Evolutionary conservation across 2,797 vertebrate species (phyloP), one percentile per base, ranked within the genome.

Genomic region (Anguilla marmorata): DNA sequence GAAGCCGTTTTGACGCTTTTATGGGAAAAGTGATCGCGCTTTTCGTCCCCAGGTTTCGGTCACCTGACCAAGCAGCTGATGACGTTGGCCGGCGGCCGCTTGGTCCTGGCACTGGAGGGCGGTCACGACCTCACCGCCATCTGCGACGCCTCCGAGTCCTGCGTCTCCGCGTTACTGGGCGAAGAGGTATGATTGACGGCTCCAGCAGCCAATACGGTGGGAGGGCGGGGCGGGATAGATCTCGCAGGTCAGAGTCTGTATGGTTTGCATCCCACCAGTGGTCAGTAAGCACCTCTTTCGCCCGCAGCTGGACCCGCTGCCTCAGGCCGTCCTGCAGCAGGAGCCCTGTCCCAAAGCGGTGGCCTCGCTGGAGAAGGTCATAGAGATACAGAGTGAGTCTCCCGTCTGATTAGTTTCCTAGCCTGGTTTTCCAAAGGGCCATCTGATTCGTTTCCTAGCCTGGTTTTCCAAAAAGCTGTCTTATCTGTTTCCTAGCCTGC

Each of bases 11-110:
- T 41, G 37, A 3, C 1, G 24, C 2, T 16, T 79, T 9, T 0
- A 41, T 5, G 19, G 4, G 41, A 79, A 41, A 37, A 3, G 0
- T 79, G 37, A 79, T 21, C 0, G 12, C 24, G 16, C 45, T 82
- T 82, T n/a, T n/a, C 12, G 4, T 48, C 41, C 79, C 63, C 93
- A 99, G 98, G 98, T 94, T 99, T 99, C 0, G 98, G 98, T 83
- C 96, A 97, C 95, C 94, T 99, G 82, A 99, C 98, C 27, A 97
- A 98, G 94, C 97, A 99, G 95, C 94, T 99, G 94, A 99, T 99
- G 98, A 96, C 93, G 89, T 91, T 99, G 93, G 98, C 98, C 0
- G 97, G 96, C 2, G 98, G 98, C 27, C 97, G 98, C 4, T 97
- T 99, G 90, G 97, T 99, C 88, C 95, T 99, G 96, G 98, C 97